Percentiles rank a stretch among this genome's conserved stretches.
Evolutionary conservation across 2,113 vertebrate species (phyloP).

Genomic region (Actenoides lindsayi): DNA sequence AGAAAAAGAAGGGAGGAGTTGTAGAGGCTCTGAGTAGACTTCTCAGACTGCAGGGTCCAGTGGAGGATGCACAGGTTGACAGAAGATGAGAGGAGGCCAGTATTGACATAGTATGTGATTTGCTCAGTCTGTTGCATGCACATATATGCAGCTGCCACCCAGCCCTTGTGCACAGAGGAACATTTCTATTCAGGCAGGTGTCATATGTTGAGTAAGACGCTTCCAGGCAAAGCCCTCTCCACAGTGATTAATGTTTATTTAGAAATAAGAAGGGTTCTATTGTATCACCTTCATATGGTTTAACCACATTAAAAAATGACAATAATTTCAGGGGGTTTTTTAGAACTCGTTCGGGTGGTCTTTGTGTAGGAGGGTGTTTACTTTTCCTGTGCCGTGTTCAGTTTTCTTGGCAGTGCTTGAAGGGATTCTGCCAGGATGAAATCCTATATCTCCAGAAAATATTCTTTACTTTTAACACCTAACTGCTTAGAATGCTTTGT

Average conservation of each 20-base stretch:
- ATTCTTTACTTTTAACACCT: background rate
- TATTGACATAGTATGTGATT: background rate
- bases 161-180: background rate
- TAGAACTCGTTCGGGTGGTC: background rate
- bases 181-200: background rate
- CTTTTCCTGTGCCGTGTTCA: background rate
- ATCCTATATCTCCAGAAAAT: background rate
- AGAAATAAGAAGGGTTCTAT: background rate
- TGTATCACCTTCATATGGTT: background rate
- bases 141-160: background rate
- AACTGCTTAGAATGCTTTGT: background rate
- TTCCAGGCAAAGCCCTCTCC: background rate
- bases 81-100: background rate
- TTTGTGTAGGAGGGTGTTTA: background rate
- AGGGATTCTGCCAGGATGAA: background rate
- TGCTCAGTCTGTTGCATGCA: background rate
- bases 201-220: background rate
- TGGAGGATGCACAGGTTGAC: background rate
- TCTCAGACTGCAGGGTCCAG: background rate
- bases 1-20: background rate
- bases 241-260: background rate
- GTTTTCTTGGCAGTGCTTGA: background rate
- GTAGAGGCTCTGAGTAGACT: background rate
- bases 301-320: background rate
- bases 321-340: background rate